Evolutionary conservation across 2,888 invertebrate genomes (phyloP), one percentile per base, ranked within the genome.

Genomic region (Brenthis daphne): DNA sequence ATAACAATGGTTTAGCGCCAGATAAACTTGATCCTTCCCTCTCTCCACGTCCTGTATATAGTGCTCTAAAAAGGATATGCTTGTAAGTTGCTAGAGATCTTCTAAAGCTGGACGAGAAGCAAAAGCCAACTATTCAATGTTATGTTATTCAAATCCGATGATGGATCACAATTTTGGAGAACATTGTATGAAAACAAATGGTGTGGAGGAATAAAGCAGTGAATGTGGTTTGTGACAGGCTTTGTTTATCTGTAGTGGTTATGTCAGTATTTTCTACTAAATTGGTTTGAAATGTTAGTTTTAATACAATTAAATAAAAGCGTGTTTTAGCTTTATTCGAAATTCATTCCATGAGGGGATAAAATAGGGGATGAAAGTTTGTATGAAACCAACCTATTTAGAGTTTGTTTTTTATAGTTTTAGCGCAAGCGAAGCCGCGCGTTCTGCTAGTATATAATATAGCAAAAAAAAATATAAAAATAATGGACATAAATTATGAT

Each of bases 141-240:
- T 83, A 82, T 87, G 86, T 88, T 88, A 89, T 89, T 88, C 87
- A 89, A 86, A 82, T 81, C 81, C 73, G 72, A 82, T 88, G 89
- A 89, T 89, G 88, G 89, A 89, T 89, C 87, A 88, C 85, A 87
- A 88, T 88, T 89, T 85, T 85, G 85, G 88, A 85, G 85, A 87
- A 88, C 85, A 87, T 87, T 89, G 85, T 86, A 85, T 84, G 85
- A 81, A 86, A 89, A 89, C 85, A 87, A 87, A 88, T 86, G 85
- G 85, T 85, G 82, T 82, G 82, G 69, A 65, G 77, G 82, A 77
- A 80, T 75, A 60, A 63, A 69, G 65, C 65, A 73, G 65, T 69
- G 68, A 70, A 72, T 72, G 66, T 71, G 68, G 69, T 73, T 64
- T 70, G 60, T 71, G 73, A 73, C 73, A 73, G 71, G 70, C 70